These are phyloP conservation scores for Microtus ochrogaster DNA, from an alignment of 2,113 vertebrate genomes.

Conservation along the genomic window DNA sequence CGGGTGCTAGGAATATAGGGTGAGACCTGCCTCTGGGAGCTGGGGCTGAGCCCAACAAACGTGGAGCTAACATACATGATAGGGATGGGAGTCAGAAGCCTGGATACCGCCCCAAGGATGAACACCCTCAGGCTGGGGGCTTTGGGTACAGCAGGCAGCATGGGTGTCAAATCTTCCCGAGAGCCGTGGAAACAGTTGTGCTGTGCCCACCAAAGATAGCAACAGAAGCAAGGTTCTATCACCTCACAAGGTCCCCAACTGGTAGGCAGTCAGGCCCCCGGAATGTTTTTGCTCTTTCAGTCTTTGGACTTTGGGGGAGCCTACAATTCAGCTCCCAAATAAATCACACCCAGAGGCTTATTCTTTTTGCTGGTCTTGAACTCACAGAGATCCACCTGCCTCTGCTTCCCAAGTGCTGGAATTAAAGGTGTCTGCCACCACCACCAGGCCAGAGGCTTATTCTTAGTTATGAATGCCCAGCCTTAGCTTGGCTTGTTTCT, in stretches of 20 bases:
- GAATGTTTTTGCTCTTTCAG: no score
- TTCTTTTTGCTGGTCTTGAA: no score
- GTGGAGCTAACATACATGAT: fast-evolving
- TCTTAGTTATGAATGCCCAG: no score
- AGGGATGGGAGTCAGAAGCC: fast-evolving
- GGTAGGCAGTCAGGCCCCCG: background rate
- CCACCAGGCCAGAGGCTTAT: no score
- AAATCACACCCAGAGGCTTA: no score
- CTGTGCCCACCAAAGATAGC: background rate
- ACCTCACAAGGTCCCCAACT: background rate
- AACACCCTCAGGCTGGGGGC: background rate
- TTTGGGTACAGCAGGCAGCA: no score
- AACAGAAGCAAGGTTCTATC: background rate
- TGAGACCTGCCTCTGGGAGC: background rate
- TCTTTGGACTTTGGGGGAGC: no score
- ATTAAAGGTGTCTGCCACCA: no score
- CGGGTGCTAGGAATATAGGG: fast-evolving
- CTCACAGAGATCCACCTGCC: no score
- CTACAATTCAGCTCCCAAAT: no score
- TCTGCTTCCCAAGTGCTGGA: no score
- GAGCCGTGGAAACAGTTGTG: background rate
- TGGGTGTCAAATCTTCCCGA: background rate
- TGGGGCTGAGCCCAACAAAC: background rate
- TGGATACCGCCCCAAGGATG: background rate
- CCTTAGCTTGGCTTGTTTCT: no score